A percentile compares a stretch with the other conserved stretches of the same genome.
These are phyloP conservation scores for Sylvicola fuscatus DNA, from an alignment of 2,888 invertebrate genomes.

Conservation along the genomic window DNA sequence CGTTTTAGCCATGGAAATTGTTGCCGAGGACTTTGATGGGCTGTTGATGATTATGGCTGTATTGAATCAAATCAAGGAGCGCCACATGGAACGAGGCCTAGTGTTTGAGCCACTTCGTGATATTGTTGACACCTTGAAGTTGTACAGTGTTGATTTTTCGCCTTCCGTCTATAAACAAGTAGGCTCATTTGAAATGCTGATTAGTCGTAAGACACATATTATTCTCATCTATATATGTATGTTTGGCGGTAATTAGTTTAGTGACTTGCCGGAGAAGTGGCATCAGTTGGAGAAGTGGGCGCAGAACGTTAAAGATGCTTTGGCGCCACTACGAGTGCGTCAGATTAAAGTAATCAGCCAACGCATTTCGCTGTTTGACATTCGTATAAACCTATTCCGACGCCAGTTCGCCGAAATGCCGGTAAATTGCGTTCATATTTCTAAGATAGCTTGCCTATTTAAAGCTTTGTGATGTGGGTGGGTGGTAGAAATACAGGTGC, in stretches of 20 bases:
- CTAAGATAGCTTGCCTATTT: no score
- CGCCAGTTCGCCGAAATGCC: slow-evolving; percentile 39
- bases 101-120: slow-evolving; percentile 82
- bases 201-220: not conserved
- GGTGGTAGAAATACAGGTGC: no score
- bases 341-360: slow-evolving; percentile 73
- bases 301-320: slow-evolving; percentile 60
- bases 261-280: slow-evolving; percentile 79
- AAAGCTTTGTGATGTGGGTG: no score
- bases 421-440: slow-evolving; percentile 11
- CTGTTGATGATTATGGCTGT: slow-evolving; percentile 68
- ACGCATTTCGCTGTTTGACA: slow-evolving; percentile 59
- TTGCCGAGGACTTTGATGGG: slow-evolving; percentile 66
- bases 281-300: slow-evolving; percentile 64
- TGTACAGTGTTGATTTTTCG: slow-evolving; percentile 70
- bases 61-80: slow-evolving; percentile 44
- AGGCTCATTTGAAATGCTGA: slow-evolving; percentile 12
- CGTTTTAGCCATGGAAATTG: slow-evolving; percentile 48
- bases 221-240: not conserved
- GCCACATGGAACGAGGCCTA: slow-evolving; percentile 54
- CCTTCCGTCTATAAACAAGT: slow-evolving; percentile 56
- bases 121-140: slow-evolving; percentile 62
- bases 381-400: slow-evolving; percentile 54
- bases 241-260: slow-evolving; percentile 22
- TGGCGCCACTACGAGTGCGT: slow-evolving; percentile 67